Evolutionary conservation across 2,797 vertebrate species (phyloP).

Genomic region (Vireo griseus): DNA sequence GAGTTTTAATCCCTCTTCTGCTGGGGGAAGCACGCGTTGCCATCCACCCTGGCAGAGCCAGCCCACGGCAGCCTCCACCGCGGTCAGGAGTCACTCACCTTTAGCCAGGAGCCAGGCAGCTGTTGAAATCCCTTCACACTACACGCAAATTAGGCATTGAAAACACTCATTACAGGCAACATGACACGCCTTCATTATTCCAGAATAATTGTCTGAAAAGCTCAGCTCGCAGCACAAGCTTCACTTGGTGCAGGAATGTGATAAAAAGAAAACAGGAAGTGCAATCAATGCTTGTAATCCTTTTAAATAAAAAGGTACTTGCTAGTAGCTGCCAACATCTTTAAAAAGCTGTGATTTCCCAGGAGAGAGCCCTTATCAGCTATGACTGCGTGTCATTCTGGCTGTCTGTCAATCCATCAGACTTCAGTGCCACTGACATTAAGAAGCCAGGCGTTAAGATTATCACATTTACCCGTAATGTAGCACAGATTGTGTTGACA

Average conservation of each 20-base stretch:
- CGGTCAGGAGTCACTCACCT: background rate
- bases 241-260: conserved; percentile 49
- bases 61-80: background rate
- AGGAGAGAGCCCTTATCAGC: conserved; percentile 43
- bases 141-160: conserved; percentile 29
- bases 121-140: background rate
- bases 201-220: conserved; percentile 49
- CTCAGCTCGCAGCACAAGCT: conserved; percentile 14
- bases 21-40: background rate
- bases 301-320: conserved; percentile 59
- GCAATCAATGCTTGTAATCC: conserved; percentile 53
- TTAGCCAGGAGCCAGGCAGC: conserved; percentile 20
- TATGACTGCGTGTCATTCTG: conserved; percentile 57
- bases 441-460: conserved; percentile 64
- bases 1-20: conserved; percentile 38
- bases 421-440: conserved; percentile 68
- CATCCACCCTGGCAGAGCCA: background rate
- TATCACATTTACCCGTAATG: conserved; percentile 71
- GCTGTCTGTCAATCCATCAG: conserved; percentile 66
- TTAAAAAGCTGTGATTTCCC: conserved; percentile 64
- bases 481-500: conserved; percentile 76
- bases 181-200: conserved; percentile 49
- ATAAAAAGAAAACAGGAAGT: conserved; percentile 57
- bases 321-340: conserved; percentile 44
- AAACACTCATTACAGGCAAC: conserved; percentile 37